Evolutionary conservation across 2,888 invertebrate genomes (phyloP), one percentile per base, ranked within the genome.

Genomic region (Xylota segnis): DNA sequence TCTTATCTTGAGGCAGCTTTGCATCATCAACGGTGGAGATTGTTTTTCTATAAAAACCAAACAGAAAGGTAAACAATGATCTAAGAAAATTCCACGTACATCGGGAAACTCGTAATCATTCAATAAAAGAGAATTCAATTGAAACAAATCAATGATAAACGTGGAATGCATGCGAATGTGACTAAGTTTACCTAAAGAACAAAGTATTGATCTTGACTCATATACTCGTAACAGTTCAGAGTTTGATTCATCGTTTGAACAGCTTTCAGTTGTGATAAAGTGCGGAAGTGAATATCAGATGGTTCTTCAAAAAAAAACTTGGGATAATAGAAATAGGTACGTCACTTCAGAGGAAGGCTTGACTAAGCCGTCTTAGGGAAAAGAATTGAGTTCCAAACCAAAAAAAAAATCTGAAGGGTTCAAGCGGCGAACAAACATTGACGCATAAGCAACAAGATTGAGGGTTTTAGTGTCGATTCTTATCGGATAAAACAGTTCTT

Each of bases 1-100:
- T 93, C 88, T 94, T 94, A 56, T 95, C 95, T 45, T 93, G 91
- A 0, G 95, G 91, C 3, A 97, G 89, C 59, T 94, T 94, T 0
- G 96, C 94, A 87, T 95, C 93, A 90, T 96, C 96, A 61, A 96
- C 92, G 0, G 95, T 92, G 27, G 93, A 93, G n/a, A 96, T 93
- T 6, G 96, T 95, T 84, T 93, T 94, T 89, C 95, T 94, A 88
- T 37, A 92, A 91, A 40, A 5, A 23, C 1, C 23, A 58, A 78
- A 54, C 18, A 40, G 1, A 58, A 16, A 43, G n/a, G 40, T n/a
- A 66, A 37, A 65, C 10, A 50, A 54, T 37, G 10, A 10, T 45
- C 14, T 40, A 32, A 54, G 34, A 34, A 16, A 34, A 16, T 5
- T 7, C 37, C 37, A n/a, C n/a, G n/a, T n/a, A n/a, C n/a, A n/a